Percentiles rank a stretch among this genome's conserved stretches.
These are phyloP conservation scores for Strigamia crassipes DNA, from an alignment of 2,888 invertebrate species.

Conservation along the genomic window DNA sequence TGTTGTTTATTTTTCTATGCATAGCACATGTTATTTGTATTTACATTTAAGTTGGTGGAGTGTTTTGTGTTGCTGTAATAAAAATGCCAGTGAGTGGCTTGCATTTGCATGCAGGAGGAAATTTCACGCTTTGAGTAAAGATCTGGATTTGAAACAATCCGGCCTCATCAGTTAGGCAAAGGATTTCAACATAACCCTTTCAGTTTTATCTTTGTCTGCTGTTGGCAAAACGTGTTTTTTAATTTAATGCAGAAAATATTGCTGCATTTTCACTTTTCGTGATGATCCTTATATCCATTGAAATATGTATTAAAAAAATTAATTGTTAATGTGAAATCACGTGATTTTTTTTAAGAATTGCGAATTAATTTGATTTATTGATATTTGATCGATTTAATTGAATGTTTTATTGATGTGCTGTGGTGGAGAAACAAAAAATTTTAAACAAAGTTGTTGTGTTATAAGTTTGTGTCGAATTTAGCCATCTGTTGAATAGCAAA, in stretches of 20 bases:
- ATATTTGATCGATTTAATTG: too few species aligned
- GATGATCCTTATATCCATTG: too few species aligned
- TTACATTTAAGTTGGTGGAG: not conserved
- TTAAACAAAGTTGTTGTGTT: not conserved
- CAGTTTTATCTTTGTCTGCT: not conserved
- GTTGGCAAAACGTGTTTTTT: not conserved
- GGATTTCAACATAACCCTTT: not conserved
- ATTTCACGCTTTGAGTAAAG: constrained; percentile 16
- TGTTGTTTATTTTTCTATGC: not conserved
- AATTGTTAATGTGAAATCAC: too few species aligned
- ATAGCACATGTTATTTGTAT: not conserved
- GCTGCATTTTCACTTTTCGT: too few species aligned
- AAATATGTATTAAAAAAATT: too few species aligned
- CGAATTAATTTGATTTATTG: too few species aligned
- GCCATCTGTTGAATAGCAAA: constrained; percentile 17
- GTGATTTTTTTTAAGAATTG: too few species aligned
- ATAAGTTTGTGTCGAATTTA: not conserved
- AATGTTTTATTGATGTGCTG: too few species aligned
- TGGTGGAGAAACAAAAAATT: not conserved
- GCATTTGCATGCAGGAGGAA: constrained; percentile 6
- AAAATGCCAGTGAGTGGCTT: constrained; percentile 5
- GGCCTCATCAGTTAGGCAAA: not conserved
- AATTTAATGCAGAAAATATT: not conserved
- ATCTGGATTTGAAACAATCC: constrained; percentile 16
- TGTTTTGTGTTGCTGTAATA: constrained; percentile 5